Evolutionary conservation across 2,113 vertebrate genomes (phyloP).

Genomic region (Lontra canadensis): DNA sequence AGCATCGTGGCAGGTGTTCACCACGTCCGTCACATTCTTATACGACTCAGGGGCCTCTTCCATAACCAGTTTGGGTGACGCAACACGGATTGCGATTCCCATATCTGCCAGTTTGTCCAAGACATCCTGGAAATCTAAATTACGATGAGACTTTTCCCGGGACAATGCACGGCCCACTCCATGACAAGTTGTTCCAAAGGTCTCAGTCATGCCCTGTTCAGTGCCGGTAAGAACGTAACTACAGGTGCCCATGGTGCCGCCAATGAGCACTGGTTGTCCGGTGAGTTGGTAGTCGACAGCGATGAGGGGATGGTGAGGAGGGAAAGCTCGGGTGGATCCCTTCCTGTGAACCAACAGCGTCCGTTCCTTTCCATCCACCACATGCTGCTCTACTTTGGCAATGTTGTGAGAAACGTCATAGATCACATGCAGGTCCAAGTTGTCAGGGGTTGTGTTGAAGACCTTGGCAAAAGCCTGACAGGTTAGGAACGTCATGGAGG

Average conservation of each 20-base stretch:
- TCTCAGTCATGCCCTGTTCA: too few species aligned
- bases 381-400: conserved; percentile 98
- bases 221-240: too few species aligned
- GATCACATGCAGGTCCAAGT: conserved; percentile 98
- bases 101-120: conserved; percentile 96
- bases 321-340: conserved; percentile 96
- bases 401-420: conserved; percentile 99
- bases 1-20: conserved; percentile 96
- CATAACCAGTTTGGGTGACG: conserved; percentile 99
- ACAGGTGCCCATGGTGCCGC: too few species aligned
- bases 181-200: too few species aligned
- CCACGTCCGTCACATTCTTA: conserved; percentile 98
- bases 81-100: conserved; percentile 97
- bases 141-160: conserved; percentile 96
- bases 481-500: conserved; percentile 99
- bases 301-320: conserved; percentile 98
- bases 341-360: conserved; percentile 96
- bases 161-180: conserved; percentile 98
- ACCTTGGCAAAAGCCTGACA: conserved; percentile 99
- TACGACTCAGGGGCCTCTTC: conserved; percentile 99
- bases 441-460: conserved; percentile 96
- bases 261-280: too few species aligned
- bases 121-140: conserved; percentile 98
- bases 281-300: conserved; percentile 98
- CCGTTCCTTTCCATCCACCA: conserved; percentile 94